Conservation (phyloP, 2,797 vertebrate genomes). For the Ctenopoma kingsleyae region DNA sequence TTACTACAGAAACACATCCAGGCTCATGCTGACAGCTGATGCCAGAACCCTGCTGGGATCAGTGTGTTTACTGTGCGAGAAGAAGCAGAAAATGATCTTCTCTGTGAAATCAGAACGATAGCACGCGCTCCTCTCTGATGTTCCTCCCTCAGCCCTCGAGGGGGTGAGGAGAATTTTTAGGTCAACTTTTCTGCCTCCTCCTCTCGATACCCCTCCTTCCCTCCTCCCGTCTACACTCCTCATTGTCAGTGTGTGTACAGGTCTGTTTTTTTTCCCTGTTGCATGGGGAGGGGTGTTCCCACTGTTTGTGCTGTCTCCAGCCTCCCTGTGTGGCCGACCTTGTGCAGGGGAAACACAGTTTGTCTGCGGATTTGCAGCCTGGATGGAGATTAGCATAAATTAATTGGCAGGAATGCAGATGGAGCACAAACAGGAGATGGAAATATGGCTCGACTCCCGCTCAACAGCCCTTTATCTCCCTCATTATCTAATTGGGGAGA, state of each 20-base stretch:
- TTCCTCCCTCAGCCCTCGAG: slow-evolving; percentile 38
- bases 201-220: slow-evolving; percentile 4
- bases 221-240: slow-evolving; percentile 19
- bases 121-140: slow-evolving; percentile 57
- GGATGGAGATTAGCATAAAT: slow-evolving; percentile 68
- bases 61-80: background rate
- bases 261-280: slow-evolving; percentile 1
- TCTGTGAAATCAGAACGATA: slow-evolving; percentile 56
- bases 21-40: too few relatives aligned
- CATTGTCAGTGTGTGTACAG: slow-evolving; percentile 16
- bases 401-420: slow-evolving; percentile 55
- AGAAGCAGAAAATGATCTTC: slow-evolving; percentile 7
- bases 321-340: slow-evolving; percentile 49
- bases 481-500: slow-evolving; percentile 57
- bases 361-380: slow-evolving; percentile 22
- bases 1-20: too few relatives aligned
- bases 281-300: slow-evolving; percentile 17
- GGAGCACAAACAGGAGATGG: slow-evolving; percentile 39
- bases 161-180: slow-evolving; percentile 56
- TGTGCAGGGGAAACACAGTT: slow-evolving; percentile 10
- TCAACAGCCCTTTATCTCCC: slow-evolving; percentile 47
- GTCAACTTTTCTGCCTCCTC: slow-evolving; percentile 57
- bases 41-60: background rate
- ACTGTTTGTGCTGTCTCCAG: slow-evolving; percentile 21
- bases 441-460: slow-evolving; percentile 30